phyloP scores from a whole-genome alignment of 2,113 vertebrate genomes.

The Muntiacus muntjak region DNA sequence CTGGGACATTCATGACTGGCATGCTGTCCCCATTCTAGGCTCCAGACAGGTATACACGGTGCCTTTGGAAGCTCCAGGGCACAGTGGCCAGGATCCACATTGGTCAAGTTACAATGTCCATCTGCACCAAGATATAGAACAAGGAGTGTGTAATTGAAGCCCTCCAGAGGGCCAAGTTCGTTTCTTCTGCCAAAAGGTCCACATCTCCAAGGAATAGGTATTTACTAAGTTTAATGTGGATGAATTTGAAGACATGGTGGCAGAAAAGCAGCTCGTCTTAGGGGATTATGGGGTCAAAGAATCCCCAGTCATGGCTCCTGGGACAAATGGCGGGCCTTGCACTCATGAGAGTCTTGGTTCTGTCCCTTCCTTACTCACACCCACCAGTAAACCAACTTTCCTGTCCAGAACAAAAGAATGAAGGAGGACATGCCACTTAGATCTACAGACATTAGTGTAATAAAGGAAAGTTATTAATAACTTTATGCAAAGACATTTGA shows the following conservation, averaged over 20 bases:
- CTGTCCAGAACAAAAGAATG: background rate
- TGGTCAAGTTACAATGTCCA: background rate
- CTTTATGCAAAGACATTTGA: background rate
- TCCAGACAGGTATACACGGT: background rate
- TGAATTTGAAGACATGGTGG: background rate
- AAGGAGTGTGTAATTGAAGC: background rate
- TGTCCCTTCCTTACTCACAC: rapidly evolving
- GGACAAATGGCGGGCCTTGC: background rate
- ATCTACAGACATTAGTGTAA: background rate
- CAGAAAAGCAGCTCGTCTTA: background rate
- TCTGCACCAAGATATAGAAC: background rate
- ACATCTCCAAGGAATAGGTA: background rate
- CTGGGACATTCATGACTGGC: background rate
- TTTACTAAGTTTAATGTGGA: background rate
- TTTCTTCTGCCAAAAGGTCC: background rate
- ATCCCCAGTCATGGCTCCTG: background rate
- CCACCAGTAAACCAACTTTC: background rate
- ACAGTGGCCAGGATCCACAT: background rate
- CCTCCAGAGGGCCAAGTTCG: background rate
- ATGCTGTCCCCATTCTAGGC: background rate
- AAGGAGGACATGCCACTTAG: background rate
- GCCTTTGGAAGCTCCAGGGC: background rate
- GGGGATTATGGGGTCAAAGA: background rate
- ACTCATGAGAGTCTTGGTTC: background rate
- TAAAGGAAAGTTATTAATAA: background rate